Percentiles rank a stretch among this genome's conserved stretches.
Conservation (phyloP, 1,140 invertebrate genomes). For the Tachypleus tridentatus region DNA sequence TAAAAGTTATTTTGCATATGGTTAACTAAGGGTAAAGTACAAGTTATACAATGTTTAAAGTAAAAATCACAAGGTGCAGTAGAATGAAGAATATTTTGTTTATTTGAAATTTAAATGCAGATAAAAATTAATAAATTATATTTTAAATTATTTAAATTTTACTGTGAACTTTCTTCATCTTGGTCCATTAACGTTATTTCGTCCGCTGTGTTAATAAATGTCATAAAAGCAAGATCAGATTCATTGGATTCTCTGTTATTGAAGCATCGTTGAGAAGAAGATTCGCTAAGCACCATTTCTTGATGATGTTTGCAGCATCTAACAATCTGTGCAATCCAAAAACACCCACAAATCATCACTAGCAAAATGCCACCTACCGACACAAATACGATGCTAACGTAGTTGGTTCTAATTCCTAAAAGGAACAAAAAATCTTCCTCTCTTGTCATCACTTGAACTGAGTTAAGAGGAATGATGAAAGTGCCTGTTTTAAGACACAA, state of each 20-base stretch:
- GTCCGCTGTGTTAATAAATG: slow-evolving; percentile 5
- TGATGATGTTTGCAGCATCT: not conserved
- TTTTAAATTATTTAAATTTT: not conserved
- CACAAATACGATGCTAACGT: slow-evolving; percentile 6
- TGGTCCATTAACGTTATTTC: slow-evolving; percentile 1
- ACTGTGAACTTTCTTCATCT: slow-evolving; percentile 4
- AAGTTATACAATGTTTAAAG: too few species aligned
- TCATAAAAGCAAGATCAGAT: slow-evolving; percentile 8
- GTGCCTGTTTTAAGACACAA: slow-evolving; percentile 20
- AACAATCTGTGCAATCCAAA: not conserved
- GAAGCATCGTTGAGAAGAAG: slow-evolving; percentile 5
- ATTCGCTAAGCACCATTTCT: slow-evolving; percentile 7
- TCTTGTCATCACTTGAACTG: slow-evolving; percentile 18
- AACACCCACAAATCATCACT: not conserved
- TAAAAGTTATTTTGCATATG: too few species aligned
- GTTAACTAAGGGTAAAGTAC: too few species aligned
- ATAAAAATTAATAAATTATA: too few species aligned
- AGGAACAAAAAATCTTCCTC: slow-evolving; percentile 18
- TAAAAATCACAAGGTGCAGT: too few species aligned
- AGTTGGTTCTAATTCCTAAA: slow-evolving; percentile 18
- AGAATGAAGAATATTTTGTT: too few species aligned
- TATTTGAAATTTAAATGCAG: too few species aligned
- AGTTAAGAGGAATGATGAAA: slow-evolving; percentile 18
- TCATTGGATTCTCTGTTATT: not conserved
- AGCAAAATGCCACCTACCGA: not conserved